Evolutionary conservation across 2,888 invertebrate genomes (phyloP).

Genomic region (Drosophila imparisetae): DNA sequence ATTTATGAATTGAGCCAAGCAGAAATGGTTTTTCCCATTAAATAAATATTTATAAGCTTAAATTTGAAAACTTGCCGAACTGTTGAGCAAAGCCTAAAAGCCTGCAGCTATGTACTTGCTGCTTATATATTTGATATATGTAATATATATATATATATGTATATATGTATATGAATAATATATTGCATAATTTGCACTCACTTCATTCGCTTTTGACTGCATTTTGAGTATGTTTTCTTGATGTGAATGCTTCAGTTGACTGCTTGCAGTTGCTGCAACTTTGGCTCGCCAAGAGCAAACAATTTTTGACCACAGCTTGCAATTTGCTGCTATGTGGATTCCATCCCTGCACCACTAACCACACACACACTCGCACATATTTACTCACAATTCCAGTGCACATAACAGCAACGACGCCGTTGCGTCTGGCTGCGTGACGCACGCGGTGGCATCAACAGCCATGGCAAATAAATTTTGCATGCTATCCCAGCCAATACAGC

Average conservation of each 20-base stretch:
- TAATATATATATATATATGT: too few relatives aligned
- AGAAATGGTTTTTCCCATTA: neutral
- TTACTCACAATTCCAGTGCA: neutral
- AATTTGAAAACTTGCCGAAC: neutral
- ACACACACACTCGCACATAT: slow-evolving; percentile 6
- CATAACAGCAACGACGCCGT: slow-evolving; percentile 48
- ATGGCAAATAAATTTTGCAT: slow-evolving; percentile 73
- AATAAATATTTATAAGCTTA: neutral
- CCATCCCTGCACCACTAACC: slow-evolving; percentile 8
- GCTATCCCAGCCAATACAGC: slow-evolving; percentile 36
- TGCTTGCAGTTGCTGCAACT: neutral
- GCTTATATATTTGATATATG: neutral
- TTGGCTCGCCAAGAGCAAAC: slow-evolving; percentile 4
- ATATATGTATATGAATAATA: neutral
- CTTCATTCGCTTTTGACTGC: neutral
- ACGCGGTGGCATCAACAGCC: slow-evolving; percentile 68
- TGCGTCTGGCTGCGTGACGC: slow-evolving; percentile 77
- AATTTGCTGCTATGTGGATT: slow-evolving; percentile 36
- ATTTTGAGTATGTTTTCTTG: neutral
- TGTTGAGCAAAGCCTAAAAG: neutral
- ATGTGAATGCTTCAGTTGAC: neutral
- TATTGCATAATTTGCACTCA: neutral
- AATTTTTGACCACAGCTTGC: slow-evolving; percentile 45
- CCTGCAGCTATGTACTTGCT: neutral
- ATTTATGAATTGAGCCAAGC: neutral